A percentile compares a stretch with the other conserved stretches of the same genome.
Conservation (phyloP, 2,797 vertebrate genomes). For the Coreius guichenoti region DNA sequence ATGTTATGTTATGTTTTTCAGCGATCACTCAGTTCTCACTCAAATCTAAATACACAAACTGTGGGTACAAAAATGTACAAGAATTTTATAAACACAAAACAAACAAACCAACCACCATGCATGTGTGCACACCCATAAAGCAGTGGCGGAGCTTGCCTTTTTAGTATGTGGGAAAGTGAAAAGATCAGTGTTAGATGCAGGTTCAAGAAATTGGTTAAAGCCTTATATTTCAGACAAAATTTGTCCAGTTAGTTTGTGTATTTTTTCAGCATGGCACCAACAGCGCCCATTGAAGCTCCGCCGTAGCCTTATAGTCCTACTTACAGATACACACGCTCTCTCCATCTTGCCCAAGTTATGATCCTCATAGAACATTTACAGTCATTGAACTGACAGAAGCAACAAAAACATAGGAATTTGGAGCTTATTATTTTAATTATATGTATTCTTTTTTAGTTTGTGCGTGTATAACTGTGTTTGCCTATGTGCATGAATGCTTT, state of each 20-base stretch:
- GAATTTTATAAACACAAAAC: conserved; percentile 8
- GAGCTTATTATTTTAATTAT: conserved; percentile 47
- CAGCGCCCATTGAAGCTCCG: not conserved
- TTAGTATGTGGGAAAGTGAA: not conserved
- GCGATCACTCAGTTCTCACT: not conserved
- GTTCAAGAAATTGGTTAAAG: not conserved
- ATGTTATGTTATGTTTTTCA: not conserved
- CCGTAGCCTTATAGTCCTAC: not conserved
- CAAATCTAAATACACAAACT: conserved; percentile 13
- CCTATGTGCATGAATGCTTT: conserved; percentile 28
- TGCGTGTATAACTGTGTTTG: conserved; percentile 20
- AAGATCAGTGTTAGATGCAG: not conserved
- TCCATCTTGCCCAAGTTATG: conserved; percentile 22
- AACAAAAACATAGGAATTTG: conserved; percentile 16
- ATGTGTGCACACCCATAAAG: conserved; percentile 4
- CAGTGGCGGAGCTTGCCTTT: not conserved
- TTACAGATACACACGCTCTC: conserved; percentile 4
- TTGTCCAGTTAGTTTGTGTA: not conserved
- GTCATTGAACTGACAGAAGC: conserved; percentile 30
- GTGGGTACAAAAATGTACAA: not conserved
- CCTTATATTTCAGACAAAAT: not conserved
- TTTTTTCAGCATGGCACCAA: conserved; percentile 10
- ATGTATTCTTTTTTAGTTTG: conserved; percentile 34
- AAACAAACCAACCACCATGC: not conserved
- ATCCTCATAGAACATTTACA: conserved; percentile 46